Evolutionary conservation across 2,888 invertebrate genomes (phyloP), one percentile per base, ranked within the genome.

Genomic region (Amphimallon solstitiale): DNA sequence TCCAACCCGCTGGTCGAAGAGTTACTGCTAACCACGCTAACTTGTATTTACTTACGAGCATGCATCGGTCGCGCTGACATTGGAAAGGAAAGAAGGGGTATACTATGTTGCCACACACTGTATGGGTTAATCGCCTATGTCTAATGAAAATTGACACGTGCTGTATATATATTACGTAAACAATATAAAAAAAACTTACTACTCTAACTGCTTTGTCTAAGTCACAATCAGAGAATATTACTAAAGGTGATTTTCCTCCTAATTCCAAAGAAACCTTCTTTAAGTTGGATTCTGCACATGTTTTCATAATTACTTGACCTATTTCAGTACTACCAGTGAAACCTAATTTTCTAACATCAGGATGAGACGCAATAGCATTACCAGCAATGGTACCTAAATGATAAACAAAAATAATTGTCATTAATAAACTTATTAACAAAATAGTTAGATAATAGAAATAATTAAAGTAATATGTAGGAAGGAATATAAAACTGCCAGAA

Each of bases 291-390:
- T 87, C 87, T 0, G 95, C 95, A 75, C 95, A 95, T 0, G 92
- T 91, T 76, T 88, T 90, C 97, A 98, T 97, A 65, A 98, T 96
- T 0, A 90, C 89, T 80, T 93, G 90, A 80, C 98, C 98, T 52
- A 97, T 89, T 70, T 91, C 90, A 0, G 98, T 98, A 64, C 97
- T 97, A 19, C 98, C 98, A 0, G 98, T 98, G 82, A 98, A 98
- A 1, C 97, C 98, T 0, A 98, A 84, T 79, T 98, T 98, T 69
- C 97, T 86, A 0, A 98, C 89, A 1, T 90, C 83, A 0, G 91
- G 90, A 81, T 98, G 97, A 72, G 91, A 90, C 0, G 95, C 93
- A 23, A 98, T 84, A 0, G 96, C 95, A 78, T 94, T 93, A 0
- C 98, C 98, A 12, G 92, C 88, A 1, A 88, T 86, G 0, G 90